A percentile compares a stretch with the other conserved stretches of the same genome.
phyloP scores from a whole-genome alignment of 35 echinoderm and acorn worm species.

The Hemicentrotus pulcherrimus region DNA sequence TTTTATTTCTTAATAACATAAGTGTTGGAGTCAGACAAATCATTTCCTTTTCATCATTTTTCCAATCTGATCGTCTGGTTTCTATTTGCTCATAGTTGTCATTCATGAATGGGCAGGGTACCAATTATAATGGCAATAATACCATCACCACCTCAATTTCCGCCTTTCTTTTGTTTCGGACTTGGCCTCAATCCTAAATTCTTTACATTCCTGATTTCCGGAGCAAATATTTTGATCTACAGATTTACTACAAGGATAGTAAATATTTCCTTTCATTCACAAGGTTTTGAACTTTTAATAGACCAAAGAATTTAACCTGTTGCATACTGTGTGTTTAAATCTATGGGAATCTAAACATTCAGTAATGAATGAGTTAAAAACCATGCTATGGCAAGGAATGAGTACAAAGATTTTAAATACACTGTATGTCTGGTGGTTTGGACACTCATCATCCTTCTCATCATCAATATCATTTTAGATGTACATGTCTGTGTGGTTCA shows the following conservation, averaged over 20 bases:
- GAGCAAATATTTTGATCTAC: neutral
- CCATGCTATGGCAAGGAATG: no score
- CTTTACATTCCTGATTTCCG: neutral
- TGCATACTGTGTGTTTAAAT: no score
- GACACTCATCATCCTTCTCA: no score
- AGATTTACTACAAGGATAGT: neutral
- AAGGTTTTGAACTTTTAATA: neutral
- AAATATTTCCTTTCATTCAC: neutral
- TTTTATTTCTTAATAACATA: neutral
- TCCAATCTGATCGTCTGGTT: neutral
- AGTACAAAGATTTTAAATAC: no score
- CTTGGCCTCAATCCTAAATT: neutral
- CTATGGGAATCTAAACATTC: no score
- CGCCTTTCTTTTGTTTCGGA: neutral
- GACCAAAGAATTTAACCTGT: no score
- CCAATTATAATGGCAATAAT: neutral
- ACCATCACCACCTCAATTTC: neutral
- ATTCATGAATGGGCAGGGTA: neutral
- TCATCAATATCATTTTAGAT: no score
- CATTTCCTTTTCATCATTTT: neutral
- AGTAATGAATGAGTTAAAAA: no score
- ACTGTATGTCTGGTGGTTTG: no score
- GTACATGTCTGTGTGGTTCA: no score
- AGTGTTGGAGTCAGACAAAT: neutral
- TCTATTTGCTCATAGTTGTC: neutral